Evolutionary conservation across 2,888 invertebrate species (phyloP), one percentile per base, ranked within the genome.

Genomic region (Lycia hirtaria): DNA sequence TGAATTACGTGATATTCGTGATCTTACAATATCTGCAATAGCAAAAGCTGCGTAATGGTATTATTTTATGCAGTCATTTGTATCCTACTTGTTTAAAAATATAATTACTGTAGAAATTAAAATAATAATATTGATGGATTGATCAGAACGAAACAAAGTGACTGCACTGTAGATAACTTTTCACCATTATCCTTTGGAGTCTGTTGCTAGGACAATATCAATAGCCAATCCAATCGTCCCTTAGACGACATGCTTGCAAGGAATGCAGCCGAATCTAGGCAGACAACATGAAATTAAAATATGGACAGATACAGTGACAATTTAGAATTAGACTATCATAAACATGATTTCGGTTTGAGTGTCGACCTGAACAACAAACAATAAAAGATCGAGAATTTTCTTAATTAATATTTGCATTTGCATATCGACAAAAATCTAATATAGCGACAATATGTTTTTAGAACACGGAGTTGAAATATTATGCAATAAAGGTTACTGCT

Each of bases 221-320:
- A 77, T 77, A 80, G 75, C 64, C 57, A 35, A 71, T 52, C 64
- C 68, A 72, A 63, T 75, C 73, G 71, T 70, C 74, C 68, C 68
- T 71, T 60, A 56, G 52, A 62, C 66, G 72, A 65, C 71, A 65
- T 65, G 70, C 58, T 67, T 37, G 64, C 62, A 64, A 51, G 73
- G 70, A 67, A 72, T 75, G 75, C 67, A 58, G 68, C 62, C 68
- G 68, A 76, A 73, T 67, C 37, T 37, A 20, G 47, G 32, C 48
- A 41, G 55, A 44, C 14, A 17, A 43, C 40, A 17, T n/a, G n/a
- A n/a, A n/a, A 48, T 33, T 40, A 52, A 65, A 9, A n/a, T 12
- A 38, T 15, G 3, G 14, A 38, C 19, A 38, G 19, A 7, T 20
- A 17, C 4, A 14, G 9, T n/a, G 4, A 7, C 19, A 35, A 35